Base-by-base conservation (phyloP, 2,113 vertebrate species). In the Ptyas mucosa region DNA sequence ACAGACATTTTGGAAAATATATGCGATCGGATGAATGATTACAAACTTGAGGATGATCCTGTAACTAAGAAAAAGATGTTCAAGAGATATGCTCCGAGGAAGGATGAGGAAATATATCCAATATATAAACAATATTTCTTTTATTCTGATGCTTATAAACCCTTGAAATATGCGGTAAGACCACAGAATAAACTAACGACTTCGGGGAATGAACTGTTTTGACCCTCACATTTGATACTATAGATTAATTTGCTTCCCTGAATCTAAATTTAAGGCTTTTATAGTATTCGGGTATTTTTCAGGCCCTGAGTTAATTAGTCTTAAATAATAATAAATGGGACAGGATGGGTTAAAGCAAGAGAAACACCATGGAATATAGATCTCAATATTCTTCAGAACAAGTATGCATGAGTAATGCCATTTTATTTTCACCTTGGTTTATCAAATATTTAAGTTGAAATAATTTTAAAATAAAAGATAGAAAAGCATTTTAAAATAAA, bases 111-210 rank as follows among this genome's bases (percentile, higher is more conserved):
- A 94, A 95, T 91, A 95, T 98, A 93, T 96, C 34, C 96, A 11
- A 97, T 98, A 95, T 98, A 98, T 15, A 96, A 98, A 21, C 97
- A 98, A 96, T 98, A 97, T 93, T 94, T 96, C 92, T 98, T 98
- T 95, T 97, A 97, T 93, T 98, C 98, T 0, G 98, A 97, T 53
- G 96, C 96, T 90, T 98, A 97, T 89, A 97, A 96, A 86, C 95
- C 97, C 92, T 95, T 98, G 94, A 98, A 98, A 96, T 98, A 98
- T 95, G 98, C 96, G 57, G 98, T 98, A 97, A 98, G 98, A 96
- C 49, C 90, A 69, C 85, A 23, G 55, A 55, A 88, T 3, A 1
- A 94, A 94, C 0, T 20, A 87, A 61, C 90, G 93, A 92, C 18
- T 8, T 85, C 93, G 94, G 88, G 18, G 0, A 0, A 7, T 0